Evolutionary conservation across 2,888 invertebrate genomes (phyloP), one percentile per base, ranked within the genome.

Genomic region (Leptopterna dolabrata): DNA sequence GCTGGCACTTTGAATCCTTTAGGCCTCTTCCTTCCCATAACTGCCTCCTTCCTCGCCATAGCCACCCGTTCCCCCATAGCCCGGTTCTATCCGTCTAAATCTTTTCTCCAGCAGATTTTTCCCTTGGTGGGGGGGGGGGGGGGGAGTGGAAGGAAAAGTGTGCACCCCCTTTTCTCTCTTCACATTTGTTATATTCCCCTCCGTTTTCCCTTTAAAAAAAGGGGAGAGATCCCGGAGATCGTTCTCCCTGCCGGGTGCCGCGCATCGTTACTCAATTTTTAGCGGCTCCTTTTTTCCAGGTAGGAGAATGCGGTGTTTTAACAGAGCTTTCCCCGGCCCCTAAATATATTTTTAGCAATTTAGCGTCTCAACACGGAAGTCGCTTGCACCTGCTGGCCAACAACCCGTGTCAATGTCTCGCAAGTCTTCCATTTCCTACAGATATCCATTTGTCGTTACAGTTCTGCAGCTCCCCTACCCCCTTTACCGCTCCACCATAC

Each of bases 81-180:
- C 63, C 63, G 7, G 2, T 45, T 43, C 81, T 55, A 81, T 81
- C 81, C 81, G 51, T 81, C 81, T 81, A 81, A 81, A 81, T 81
- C 81, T 81, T 81, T 63, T 81, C 51, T 30, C 81, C 81, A 55
- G 51, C 81, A 81, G 81, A 81, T 81, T 81, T 80, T 55, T 63
- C 63, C 36, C 4, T 2, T 36, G 36, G 36, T 4, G 36, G 36
- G 36, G 36, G 36, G 36, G 36, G 36, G 36, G 36, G 36, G 24
- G 63, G 55, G 19, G n/a, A 55, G 55, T 55, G 55, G 55, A 55
- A 63, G 63, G 24, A 63, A 63, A 63, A 24, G 63, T 63, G 63
- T 63, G 63, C 27, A 24, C 63, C 63, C 27, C 63, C 19, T 7
- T 6, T 24, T 27, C 9, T 27, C 55, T 19, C 55, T 55, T 63